Percentiles rank a stretch among this genome's conserved stretches.
phyloP scores from a whole-genome alignment of 2,888 invertebrate genomes.

The Odontomyia ornata region DNA sequence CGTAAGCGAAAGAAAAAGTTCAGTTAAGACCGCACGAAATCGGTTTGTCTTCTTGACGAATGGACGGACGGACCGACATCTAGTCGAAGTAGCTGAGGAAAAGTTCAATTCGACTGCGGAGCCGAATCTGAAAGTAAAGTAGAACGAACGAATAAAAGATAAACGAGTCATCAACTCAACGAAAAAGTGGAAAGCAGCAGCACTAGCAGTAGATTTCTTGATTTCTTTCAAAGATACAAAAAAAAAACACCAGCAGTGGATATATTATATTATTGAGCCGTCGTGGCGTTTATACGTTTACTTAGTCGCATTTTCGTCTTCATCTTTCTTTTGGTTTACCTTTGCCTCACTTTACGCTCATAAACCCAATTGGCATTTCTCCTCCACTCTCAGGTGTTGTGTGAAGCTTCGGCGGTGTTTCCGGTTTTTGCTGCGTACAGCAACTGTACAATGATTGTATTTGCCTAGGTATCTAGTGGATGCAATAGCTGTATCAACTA shows the following conservation, averaged over 20 bases:
- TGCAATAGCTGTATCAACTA: slow-evolving; percentile 8
- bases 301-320: background rate
- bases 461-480: background rate
- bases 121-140: slow-evolving; percentile 42
- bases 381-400: background rate
- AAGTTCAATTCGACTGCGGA: slow-evolving; percentile 29
- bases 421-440: slow-evolving; percentile 33
- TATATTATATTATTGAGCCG: slow-evolving; percentile 2
- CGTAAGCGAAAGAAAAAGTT: background rate
- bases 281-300: slow-evolving; percentile 32
- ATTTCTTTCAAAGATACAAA: slow-evolving; percentile 24
- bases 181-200: slow-evolving; percentile 43
- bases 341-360: slow-evolving; percentile 8
- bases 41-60: background rate
- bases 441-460: slow-evolving; percentile 29
- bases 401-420: slow-evolving; percentile 18
- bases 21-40: background rate
- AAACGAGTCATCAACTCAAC: slow-evolving; percentile 39
- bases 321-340: background rate
- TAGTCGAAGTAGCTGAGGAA: slow-evolving; percentile 3
- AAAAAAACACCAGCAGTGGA: slow-evolving; percentile 15
- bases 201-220: slow-evolving; percentile 39
- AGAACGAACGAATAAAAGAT: slow-evolving; percentile 43
- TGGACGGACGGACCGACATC: slow-evolving; percentile 20
- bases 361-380: slow-evolving; percentile 42